A percentile compares a stretch with the other conserved stretches of the same genome.
These are phyloP conservation scores for Luffia ferchaultella DNA, from an alignment of 2,888 invertebrate species.

Conservation along the genomic window DNA sequence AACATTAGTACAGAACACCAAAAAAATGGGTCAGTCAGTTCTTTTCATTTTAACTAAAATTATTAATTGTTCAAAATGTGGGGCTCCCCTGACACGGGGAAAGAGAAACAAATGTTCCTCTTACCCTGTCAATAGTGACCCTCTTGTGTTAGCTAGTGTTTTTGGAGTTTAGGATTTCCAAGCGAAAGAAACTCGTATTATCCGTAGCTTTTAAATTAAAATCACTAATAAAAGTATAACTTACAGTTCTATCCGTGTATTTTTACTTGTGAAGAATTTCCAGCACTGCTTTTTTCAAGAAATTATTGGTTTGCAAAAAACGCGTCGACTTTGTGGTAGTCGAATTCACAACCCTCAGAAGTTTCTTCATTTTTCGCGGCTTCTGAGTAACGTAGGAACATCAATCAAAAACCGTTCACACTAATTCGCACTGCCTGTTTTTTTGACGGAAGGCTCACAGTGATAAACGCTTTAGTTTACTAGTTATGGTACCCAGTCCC, in stretches of 20 bases:
- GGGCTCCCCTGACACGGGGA: background rate
- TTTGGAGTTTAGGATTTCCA: background rate
- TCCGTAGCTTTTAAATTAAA: background rate
- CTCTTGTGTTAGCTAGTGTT: no score
- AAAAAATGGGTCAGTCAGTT: no score
- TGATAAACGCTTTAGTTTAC: background rate
- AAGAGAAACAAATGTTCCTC: background rate
- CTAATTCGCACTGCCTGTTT: background rate
- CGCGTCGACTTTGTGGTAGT: background rate
- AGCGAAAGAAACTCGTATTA: background rate
- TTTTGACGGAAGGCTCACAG: background rate
- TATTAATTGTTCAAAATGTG: background rate
- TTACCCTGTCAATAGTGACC: no score
- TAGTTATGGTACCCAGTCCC: background rate
- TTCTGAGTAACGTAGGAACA: background rate
- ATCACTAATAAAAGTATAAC: background rate
- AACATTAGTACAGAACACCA: no score
- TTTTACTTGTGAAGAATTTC: background rate
- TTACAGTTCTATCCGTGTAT: background rate
- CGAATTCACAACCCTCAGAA: background rate
- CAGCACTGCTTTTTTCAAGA: background rate
- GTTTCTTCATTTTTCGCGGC: background rate
- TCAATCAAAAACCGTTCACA: background rate
- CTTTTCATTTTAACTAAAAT: no score
- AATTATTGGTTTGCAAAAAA: background rate